Conservation (phyloP, 2,888 invertebrate species). For the Phoronis australis region DNA sequence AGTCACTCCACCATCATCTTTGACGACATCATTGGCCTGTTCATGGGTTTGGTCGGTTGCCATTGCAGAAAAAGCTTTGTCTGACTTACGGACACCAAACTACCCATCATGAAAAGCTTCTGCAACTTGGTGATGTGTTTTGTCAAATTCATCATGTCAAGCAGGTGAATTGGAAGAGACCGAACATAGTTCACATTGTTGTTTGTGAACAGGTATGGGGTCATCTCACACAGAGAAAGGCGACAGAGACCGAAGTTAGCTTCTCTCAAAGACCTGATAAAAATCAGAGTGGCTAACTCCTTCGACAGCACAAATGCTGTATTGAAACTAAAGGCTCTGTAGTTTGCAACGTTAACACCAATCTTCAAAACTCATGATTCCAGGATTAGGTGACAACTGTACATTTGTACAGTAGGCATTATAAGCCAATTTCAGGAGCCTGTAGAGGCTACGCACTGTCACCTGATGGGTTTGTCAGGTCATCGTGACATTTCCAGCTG, state of each 20-base stretch:
- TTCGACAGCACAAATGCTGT: too few species aligned
- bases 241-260: conserved; percentile 11
- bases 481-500: too few species aligned
- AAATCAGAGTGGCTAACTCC: too few species aligned
- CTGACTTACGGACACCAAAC: too few species aligned
- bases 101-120: conserved; percentile 18
- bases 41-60: conserved; percentile 27
- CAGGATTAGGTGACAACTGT: too few species aligned
- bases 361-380: too few species aligned
- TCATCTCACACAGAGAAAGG: conserved; percentile 11
- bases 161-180: conserved; percentile 22
- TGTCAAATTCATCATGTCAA: conserved; percentile 19
- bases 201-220: conserved; percentile 15
- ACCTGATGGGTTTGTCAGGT: too few species aligned
- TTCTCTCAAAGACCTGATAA: conserved; percentile 12
- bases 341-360: too few species aligned
- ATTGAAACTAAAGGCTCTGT: too few species aligned
- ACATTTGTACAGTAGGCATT: too few species aligned
- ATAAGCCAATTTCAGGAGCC: too few species aligned
- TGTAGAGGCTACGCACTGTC: too few species aligned
- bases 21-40: conserved; percentile 23
- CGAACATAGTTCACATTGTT: conserved; percentile 21
- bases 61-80: conserved; percentile 15
- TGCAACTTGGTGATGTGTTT: conserved; percentile 16
- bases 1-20: conserved; percentile 22